Conservation (phyloP, 1,140 invertebrate genomes). For the Geopemphigus sp. region DNA sequence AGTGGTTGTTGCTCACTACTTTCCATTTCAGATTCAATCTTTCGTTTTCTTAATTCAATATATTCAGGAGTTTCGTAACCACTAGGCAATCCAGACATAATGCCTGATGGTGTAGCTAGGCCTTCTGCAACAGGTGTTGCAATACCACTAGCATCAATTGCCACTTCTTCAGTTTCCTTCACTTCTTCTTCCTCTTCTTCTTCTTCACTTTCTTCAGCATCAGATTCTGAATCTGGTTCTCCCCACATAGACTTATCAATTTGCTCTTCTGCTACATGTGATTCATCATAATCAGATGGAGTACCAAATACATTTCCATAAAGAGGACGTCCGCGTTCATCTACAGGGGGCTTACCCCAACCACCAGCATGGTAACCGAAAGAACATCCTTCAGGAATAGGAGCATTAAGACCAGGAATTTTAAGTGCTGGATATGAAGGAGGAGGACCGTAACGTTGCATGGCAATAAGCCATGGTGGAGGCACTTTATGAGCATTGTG, state of each 20-base stretch:
- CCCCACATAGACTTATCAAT: conserved; percentile 94
- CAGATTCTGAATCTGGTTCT: conserved; percentile 93
- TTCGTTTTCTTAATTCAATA: conserved; percentile 95
- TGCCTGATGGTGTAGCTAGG: conserved; percentile 90
- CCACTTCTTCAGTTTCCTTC: conserved; percentile 69
- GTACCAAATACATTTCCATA: conserved; percentile 99
- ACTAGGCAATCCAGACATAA: conserved; percentile 83
- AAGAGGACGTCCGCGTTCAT: conserved; percentile 94
- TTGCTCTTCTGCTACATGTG: conserved; percentile 78
- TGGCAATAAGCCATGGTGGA: conserved; percentile 99
- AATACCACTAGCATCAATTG: conserved; percentile 67
- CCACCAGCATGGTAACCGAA: conserved; percentile 99
- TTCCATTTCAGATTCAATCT: conserved; percentile 96
- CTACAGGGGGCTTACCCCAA: conserved; percentile 99
- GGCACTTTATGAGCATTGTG: conserved; percentile 82
- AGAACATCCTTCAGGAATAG: conserved; percentile 92
- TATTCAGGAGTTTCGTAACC: conserved; percentile 97
- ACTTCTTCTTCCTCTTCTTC: conserved; percentile 78
- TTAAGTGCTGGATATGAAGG: conserved; percentile 99
- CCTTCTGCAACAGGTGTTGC: conserved; percentile 78
- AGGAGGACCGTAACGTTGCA: conserved; percentile 98
- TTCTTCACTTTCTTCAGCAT: conserved; percentile 86
- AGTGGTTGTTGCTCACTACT: conserved; percentile 85
- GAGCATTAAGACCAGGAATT: conserved; percentile 89
- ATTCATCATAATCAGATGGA: conserved; percentile 61